A percentile compares a stretch with the other conserved stretches of the same genome.
These are phyloP conservation scores for Zenarchopterus dispar DNA, from an alignment of 2,797 vertebrate species.

Conservation along the genomic window DNA sequence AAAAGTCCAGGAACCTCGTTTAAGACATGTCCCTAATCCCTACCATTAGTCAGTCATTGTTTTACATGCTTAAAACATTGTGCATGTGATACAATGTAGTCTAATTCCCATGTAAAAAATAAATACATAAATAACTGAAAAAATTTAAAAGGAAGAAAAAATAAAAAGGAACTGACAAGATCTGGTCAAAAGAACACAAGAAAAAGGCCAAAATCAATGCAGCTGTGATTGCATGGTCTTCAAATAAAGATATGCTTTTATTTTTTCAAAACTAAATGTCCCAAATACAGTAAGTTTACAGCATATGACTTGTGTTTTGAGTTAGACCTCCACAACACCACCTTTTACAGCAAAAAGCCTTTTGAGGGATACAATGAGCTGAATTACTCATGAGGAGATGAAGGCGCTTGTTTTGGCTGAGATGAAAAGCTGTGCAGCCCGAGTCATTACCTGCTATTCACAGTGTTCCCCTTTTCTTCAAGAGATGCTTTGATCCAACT, in stretches of 20 bases:
- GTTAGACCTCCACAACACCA: background rate
- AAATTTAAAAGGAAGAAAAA: no score
- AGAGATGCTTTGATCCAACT: conserved; percentile 51
- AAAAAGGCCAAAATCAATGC: no score
- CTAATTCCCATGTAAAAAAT: no score
- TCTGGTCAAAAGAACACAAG: no score
- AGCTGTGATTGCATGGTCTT: no score
- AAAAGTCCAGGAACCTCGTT: background rate
- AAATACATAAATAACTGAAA: no score
- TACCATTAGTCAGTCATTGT: no score
- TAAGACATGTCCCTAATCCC: background rate
- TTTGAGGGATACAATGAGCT: background rate
- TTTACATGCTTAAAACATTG: no score
- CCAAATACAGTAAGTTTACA: background rate
- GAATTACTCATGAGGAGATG: conserved; percentile 2
- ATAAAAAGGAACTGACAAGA: no score
- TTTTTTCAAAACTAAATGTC: background rate
- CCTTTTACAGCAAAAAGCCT: background rate
- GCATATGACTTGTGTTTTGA: background rate
- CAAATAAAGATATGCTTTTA: no score
- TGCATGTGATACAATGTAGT: no score
- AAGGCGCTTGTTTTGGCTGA: conserved; percentile 11
- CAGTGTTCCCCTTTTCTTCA: conserved; percentile 39
- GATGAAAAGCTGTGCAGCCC: conserved; percentile 27
- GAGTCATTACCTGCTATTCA: conserved; percentile 43